Percentiles rank a stretch among this genome's conserved stretches.
Evolutionary conservation across 1,140 invertebrate genomes (phyloP).

Genomic region (Episyrphus balteatus): DNA sequence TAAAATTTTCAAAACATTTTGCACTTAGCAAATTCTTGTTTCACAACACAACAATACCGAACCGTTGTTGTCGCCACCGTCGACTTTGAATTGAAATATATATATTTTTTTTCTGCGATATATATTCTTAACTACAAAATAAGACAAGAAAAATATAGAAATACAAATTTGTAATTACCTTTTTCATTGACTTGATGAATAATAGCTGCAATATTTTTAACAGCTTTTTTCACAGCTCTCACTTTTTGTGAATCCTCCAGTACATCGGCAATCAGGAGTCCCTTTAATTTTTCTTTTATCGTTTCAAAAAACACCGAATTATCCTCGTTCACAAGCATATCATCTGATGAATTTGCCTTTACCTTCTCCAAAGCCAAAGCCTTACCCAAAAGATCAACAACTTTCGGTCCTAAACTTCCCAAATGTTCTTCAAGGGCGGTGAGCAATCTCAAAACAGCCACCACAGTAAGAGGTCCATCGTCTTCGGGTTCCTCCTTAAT

Average conservation of each 20-base stretch:
- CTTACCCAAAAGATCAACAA: slow-evolving; percentile 58
- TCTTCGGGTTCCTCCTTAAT: slow-evolving; percentile 6
- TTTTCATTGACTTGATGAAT: slow-evolving; percentile 49
- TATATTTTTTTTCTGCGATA: background rate
- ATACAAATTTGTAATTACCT: slow-evolving; percentile 37
- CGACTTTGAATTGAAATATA: no score
- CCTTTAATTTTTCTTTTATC: slow-evolving; percentile 73
- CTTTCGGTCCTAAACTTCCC: slow-evolving; percentile 65
- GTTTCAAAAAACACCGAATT: slow-evolving; percentile 68
- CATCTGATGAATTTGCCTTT: slow-evolving; percentile 58
- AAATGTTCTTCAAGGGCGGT: slow-evolving; percentile 69
- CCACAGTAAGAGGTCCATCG: slow-evolving; percentile 43
- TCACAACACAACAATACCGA: no score
- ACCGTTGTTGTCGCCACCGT: no score
- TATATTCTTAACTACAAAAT: no score
- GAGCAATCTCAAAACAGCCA: slow-evolving; percentile 58
- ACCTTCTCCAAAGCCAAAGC: slow-evolving; percentile 61
- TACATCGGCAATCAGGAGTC: slow-evolving; percentile 63
- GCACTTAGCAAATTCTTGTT: no score
- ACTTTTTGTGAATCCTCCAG: slow-evolving; percentile 43
- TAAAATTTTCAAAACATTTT: background rate
- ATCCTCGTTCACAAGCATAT: slow-evolving; percentile 54
- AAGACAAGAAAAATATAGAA: no score
- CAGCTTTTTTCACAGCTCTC: slow-evolving; percentile 35
- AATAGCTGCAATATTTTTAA: slow-evolving; percentile 54